These are phyloP conservation scores for Gobio gobio DNA, from an alignment of 2,113 vertebrate genomes.

Conservation along the genomic window DNA sequence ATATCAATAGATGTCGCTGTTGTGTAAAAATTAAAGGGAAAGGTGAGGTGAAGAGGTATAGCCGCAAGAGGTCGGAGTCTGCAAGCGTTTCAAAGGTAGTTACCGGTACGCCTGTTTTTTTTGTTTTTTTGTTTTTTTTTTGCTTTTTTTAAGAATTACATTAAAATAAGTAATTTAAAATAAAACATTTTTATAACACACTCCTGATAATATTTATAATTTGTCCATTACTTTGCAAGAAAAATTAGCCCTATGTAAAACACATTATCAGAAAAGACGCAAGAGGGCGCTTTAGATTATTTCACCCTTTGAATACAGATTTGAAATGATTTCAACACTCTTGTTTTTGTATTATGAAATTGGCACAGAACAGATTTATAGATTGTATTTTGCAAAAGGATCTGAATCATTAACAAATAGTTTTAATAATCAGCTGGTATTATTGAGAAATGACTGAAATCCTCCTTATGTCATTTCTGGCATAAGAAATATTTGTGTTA, in stretches of 20 bases:
- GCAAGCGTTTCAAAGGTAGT: not conserved
- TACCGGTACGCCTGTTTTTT: not conserved
- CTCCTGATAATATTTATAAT: not conserved
- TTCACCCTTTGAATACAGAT: not conserved
- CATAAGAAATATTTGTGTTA: constrained; percentile 13
- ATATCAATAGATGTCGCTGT: constrained; percentile 20
- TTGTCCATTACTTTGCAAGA: too few relatives aligned
- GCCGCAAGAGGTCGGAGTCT: constrained; percentile 33
- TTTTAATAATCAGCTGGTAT: constrained; percentile 11
- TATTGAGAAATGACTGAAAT: constrained; percentile 38
- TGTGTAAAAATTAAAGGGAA: not conserved
- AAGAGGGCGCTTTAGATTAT: constrained; percentile 16
- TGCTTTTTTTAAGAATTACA: too few relatives aligned
- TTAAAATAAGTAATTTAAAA: not conserved
- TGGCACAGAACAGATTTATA: constrained; percentile 1
- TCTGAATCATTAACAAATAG: constrained; percentile 18
- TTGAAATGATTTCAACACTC: not conserved
- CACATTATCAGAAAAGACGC: not conserved
- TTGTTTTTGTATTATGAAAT: constrained; percentile 37
- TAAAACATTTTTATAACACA: not conserved
- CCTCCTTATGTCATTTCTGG: not conserved
- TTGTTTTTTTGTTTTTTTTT: too few relatives aligned
- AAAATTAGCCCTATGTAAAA: not conserved
- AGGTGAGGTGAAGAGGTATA: not conserved
- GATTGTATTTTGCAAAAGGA: not conserved